These are phyloP conservation scores for Micrastur ruficollis DNA, from an alignment of 2,797 vertebrate genomes.

Conservation along the genomic window DNA sequence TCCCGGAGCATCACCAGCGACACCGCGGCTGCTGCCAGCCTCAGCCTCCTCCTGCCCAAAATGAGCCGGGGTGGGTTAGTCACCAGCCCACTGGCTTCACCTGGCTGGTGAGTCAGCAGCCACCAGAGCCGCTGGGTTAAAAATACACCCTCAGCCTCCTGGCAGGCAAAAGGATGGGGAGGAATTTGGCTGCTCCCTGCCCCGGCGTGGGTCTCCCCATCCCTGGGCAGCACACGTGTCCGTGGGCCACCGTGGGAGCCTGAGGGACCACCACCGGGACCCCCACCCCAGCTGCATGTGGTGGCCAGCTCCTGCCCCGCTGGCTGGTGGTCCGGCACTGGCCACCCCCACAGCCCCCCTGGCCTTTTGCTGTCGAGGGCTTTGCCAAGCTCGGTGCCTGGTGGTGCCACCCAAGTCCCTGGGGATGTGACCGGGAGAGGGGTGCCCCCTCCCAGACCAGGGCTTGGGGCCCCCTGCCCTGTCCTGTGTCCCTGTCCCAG, in stretches of 20 bases:
- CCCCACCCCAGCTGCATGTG: background rate
- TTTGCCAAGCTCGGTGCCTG: background rate
- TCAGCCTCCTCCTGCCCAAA: background rate
- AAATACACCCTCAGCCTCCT: background rate
- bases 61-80: background rate
- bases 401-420: background rate
- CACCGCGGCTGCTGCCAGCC: background rate
- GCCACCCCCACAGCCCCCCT: background rate
- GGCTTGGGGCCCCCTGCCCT: background rate
- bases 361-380: background rate
- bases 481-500: background rate
- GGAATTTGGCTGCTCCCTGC: background rate
- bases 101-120: conserved; percentile 57
- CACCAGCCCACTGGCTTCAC: conserved; percentile 21
- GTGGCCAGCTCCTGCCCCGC: background rate
- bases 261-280: background rate
- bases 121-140: background rate
- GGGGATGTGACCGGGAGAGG: too few species aligned
- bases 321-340: background rate
- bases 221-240: background rate
- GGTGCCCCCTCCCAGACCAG: background rate
- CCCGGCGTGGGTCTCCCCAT: background rate
- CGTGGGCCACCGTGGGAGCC: background rate
- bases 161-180: background rate
- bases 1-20: background rate